Percentiles rank a stretch among this genome's conserved stretches.
Evolutionary conservation across 2,797 vertebrate genomes (phyloP).

Genomic region (Channa striata): DNA sequence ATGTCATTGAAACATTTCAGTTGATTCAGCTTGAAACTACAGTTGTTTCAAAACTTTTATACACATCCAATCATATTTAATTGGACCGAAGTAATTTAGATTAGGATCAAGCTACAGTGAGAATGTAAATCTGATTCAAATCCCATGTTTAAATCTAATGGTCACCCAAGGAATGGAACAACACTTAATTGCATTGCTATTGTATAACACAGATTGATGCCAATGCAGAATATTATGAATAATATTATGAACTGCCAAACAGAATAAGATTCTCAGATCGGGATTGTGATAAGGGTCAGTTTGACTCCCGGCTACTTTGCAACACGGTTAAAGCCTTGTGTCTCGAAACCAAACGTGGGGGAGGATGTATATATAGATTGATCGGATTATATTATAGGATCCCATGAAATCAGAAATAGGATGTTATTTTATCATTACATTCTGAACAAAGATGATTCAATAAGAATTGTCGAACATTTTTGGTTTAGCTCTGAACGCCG

Average conservation of each 20-base stretch:
- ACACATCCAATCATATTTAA: no score
- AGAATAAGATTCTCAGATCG: conserved; percentile 13
- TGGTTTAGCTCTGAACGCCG: background rate
- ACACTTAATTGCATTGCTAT: conserved; percentile 8
- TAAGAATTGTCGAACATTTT: no score
- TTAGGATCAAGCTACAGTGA: background rate
- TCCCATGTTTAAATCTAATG: background rate
- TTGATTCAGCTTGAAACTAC: no score
- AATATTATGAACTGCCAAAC: conserved; percentile 4
- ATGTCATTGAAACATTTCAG: no score
- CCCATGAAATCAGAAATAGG: conserved; percentile 11
- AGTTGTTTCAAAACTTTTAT: no score
- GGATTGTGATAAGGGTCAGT: conserved; percentile 25
- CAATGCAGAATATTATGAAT: background rate
- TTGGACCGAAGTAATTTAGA: background rate
- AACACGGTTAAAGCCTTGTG: conserved; percentile 30
- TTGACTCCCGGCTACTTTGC: conserved; percentile 27
- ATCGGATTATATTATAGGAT: conserved; percentile 26
- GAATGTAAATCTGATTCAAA: background rate
- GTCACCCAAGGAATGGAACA: background rate
- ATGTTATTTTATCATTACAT: no score
- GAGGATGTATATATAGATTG: conserved; percentile 16
- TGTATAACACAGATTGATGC: conserved; percentile 12
- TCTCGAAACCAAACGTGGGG: conserved; percentile 9
- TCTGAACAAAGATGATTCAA: no score